These are phyloP conservation scores for Pheucticus melanocephalus DNA, from an alignment of 2,113 vertebrate genomes.

Conservation along the genomic window DNA sequence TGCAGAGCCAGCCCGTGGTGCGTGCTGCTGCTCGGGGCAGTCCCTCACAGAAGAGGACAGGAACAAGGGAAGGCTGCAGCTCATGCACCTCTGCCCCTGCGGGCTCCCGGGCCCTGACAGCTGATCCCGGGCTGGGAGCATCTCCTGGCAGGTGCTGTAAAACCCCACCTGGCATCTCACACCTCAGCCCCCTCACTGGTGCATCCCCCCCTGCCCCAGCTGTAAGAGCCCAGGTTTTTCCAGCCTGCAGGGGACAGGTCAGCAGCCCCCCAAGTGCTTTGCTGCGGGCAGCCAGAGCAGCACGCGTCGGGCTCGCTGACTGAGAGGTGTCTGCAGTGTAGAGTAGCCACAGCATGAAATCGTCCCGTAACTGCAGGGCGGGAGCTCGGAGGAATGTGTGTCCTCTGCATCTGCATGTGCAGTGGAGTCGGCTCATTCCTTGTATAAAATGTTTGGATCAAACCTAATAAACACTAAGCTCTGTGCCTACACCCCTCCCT, in stretches of 20 bases:
- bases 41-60: neutral
- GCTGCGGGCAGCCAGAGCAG: neutral
- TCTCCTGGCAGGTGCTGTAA: neutral
- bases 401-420: neutral
- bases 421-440: neutral
- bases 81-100: neutral
- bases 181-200: neutral
- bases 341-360: neutral
- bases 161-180: neutral
- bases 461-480: neutral
- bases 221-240: neutral
- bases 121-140: neutral
- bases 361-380: neutral
- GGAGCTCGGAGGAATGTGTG: neutral
- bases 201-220: neutral
- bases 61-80: neutral
- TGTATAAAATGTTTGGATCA: neutral
- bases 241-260: neutral
- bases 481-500: neutral
- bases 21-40: neutral
- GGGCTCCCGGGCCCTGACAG: neutral
- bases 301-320: fast-evolving
- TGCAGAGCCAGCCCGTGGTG: neutral
- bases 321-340: neutral
- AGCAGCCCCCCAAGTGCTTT: neutral